Evolutionary conservation across 2,113 vertebrate species (phyloP), one percentile per base, ranked within the genome.

Genomic region (Galeopterus variegatus): DNA sequence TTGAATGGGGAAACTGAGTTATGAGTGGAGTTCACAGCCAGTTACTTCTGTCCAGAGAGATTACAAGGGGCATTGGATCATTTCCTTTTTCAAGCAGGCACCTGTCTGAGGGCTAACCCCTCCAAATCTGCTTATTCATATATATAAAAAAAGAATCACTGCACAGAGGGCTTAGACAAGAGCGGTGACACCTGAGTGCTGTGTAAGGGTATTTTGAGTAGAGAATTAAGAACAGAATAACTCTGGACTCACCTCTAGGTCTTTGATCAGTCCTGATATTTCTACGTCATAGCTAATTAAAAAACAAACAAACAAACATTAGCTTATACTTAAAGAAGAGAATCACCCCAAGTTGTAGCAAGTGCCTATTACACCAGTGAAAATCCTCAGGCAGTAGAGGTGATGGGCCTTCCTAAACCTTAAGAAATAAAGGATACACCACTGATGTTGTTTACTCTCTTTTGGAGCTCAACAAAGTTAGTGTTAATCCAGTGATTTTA

Each of bases 401-500:
- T 28, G 13, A 77, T 45, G 56, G 18, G 26, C 86, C 90, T 75
- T 93, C 64, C 91, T 89, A 93, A 3, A 89, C 45, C 54, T 41
- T 58, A 64, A 60, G 75, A 82, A 97, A 92, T 75, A 87, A 82
- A 92, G 33, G 33, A 92, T 33, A 36, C 14, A 8, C 56, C 28
- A 10, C 6, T 17, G 64, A 93, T 52, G 13, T 92, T 93, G 13
- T 90, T 98, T 95, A 89, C 21, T 89, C 2, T 95, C 33, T 80
- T 96, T 95, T 58, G 1, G 89, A 97, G 96, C 65, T 91, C 77
- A 92, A 94, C 12, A 62, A 89, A 96, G 88, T 94, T 94, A 93
- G 21, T 88, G 60, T 97, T 97, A 97, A 95, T 79, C 69, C 82
- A 87, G 56, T 72, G 70, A 87, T 94, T 98, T 98, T 90, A 94